Evolutionary conservation across 1,140 invertebrate genomes (phyloP).

Genomic region (Nymphalis io): DNA sequence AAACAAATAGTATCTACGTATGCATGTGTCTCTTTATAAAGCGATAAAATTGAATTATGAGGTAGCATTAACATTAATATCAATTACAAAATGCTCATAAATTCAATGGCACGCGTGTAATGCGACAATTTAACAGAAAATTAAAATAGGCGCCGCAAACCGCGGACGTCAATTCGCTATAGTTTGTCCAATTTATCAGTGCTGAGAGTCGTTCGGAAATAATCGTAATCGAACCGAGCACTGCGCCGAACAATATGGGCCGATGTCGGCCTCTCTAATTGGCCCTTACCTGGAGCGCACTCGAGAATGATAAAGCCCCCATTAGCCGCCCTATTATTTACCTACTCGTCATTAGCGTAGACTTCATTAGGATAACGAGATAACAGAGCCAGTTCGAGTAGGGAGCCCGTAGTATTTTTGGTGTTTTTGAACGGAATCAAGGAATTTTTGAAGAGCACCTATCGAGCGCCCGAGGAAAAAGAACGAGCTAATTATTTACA

Average conservation of each 20-base stretch:
- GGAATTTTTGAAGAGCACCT: slow-evolving; percentile 53
- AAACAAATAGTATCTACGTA: neutral
- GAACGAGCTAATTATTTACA: slow-evolving; percentile 68
- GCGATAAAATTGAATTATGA: slow-evolving; percentile 25
- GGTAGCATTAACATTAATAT: slow-evolving; percentile 35
- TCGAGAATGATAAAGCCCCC: slow-evolving; percentile 80
- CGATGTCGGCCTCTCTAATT: slow-evolving; percentile 79
- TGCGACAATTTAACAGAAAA: slow-evolving; percentile 67
- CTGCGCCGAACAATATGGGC: slow-evolving; percentile 78
- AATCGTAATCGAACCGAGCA: slow-evolving; percentile 79
- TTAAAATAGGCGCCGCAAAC: slow-evolving; percentile 66
- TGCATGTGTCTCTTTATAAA: slow-evolving; percentile 13
- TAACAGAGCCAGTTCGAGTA: slow-evolving; percentile 75
- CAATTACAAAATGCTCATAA: slow-evolving; percentile 44
- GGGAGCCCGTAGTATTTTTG: slow-evolving; percentile 60
- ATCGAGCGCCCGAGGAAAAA: slow-evolving; percentile 49
- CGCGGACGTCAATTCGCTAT: slow-evolving; percentile 74
- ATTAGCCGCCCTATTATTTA: slow-evolving; percentile 81
- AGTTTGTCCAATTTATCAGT: slow-evolving; percentile 80
- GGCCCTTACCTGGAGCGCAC: slow-evolving; percentile 80
- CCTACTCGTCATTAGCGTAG: slow-evolving; percentile 81
- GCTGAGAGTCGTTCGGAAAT: slow-evolving; percentile 74
- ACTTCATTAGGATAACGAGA: slow-evolving; percentile 81
- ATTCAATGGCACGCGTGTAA: slow-evolving; percentile 39
- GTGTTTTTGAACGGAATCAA: slow-evolving; percentile 68